Conservation (phyloP, 2,113 vertebrate species). For the Erythrolamprus reginae region DNA sequence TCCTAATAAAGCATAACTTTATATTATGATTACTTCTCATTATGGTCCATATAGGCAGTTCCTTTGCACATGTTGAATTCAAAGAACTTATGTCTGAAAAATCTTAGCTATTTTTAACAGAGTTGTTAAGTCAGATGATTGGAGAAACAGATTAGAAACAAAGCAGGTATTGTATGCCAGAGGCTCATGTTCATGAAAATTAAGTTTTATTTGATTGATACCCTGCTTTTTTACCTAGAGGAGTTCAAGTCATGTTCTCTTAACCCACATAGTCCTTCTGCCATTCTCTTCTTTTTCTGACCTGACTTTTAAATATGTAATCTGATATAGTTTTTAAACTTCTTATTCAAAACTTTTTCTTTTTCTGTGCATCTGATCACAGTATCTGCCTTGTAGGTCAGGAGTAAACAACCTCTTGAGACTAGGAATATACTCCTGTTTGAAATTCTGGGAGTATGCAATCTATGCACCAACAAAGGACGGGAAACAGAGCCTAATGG, state of each 20-base stretch:
- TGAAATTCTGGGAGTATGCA: background rate
- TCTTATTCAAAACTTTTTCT: background rate
- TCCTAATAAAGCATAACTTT: background rate
- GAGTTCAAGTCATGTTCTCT: background rate
- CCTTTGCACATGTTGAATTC: background rate
- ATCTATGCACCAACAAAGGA: background rate
- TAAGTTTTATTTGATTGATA: background rate
- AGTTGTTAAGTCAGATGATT: background rate
- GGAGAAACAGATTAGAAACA: background rate
- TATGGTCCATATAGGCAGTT: background rate
- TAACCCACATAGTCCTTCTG: background rate
- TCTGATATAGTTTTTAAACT: background rate
- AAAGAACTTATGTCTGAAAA: background rate
- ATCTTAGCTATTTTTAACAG: background rate
- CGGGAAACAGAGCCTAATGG: background rate
- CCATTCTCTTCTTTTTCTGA: background rate
- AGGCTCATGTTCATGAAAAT: background rate
- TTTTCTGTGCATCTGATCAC: background rate
- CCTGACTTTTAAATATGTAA: background rate
- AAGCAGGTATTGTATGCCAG: background rate
- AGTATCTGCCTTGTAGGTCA: background rate
- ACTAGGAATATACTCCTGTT: background rate
- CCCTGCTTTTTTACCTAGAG: background rate
- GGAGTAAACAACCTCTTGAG: background rate
- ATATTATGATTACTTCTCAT: background rate